A percentile compares a stretch with the other conserved stretches of the same genome.
Conservation (phyloP, 2,797 vertebrate species). For the Buceros bicornis region DNA sequence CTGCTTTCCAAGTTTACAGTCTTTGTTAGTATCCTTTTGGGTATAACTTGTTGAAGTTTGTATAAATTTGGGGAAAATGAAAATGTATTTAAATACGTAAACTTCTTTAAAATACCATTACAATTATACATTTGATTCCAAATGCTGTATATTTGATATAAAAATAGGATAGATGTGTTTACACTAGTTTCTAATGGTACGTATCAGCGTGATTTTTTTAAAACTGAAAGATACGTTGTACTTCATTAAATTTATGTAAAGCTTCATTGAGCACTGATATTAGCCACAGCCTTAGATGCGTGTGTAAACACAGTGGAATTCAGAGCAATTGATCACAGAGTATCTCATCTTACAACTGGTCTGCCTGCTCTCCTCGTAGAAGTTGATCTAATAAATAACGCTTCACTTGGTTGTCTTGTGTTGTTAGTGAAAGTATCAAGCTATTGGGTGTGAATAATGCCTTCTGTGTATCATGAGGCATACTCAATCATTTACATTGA, state of each 20-base stretch:
- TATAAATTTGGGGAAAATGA: neutral
- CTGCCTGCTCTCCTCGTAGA: neutral
- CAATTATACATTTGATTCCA: neutral
- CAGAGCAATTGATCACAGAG: neutral
- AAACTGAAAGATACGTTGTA: neutral
- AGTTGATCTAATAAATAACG: neutral
- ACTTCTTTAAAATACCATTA: neutral
- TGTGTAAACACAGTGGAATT: neutral
- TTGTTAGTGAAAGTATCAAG: neutral
- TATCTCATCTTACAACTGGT: neutral
- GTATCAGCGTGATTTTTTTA: neutral
- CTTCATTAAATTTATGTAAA: neutral
- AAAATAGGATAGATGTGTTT: neutral
- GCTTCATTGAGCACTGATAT: neutral
- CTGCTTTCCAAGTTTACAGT: neutral
- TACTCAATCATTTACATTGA: neutral
- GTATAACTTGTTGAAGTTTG: neutral
- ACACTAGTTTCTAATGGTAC: neutral
- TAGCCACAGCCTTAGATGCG: neutral
- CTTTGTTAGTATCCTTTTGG: neutral
- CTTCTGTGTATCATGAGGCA: neutral
- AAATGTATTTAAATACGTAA: neutral
- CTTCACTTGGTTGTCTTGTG: neutral
- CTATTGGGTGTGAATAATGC: neutral
- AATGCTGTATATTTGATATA: neutral